These are phyloP conservation scores for Pherbina coryleti DNA, from an alignment of 2,888 invertebrate species.

Conservation along the genomic window DNA sequence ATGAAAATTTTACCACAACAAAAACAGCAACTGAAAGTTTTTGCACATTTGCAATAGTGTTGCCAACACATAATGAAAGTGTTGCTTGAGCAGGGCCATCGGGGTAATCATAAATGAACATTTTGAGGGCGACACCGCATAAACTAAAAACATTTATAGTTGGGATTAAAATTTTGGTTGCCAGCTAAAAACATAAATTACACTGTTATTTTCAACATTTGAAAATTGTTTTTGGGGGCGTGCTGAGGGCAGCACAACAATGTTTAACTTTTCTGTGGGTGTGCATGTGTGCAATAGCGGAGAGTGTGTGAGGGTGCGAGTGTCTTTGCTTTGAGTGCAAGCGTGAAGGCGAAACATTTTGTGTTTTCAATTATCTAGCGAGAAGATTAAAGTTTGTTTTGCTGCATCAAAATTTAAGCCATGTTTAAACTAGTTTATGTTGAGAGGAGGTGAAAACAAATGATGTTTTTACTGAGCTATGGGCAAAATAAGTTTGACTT, in stretches of 20 bases:
- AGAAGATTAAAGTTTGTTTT: slow-evolving; percentile 19
- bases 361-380: slow-evolving; percentile 20
- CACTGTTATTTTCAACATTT: slow-evolving; percentile 13
- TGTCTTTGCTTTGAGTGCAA: not conserved
- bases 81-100: not conserved
- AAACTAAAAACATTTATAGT: slow-evolving; percentile 2
- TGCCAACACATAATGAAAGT: slow-evolving; percentile 8
- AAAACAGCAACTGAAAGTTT: not conserved
- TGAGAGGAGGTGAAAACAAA: not conserved
- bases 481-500: not conserved
- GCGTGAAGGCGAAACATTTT: not conserved
- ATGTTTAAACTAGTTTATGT: not conserved
- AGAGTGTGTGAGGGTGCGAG: not conserved
- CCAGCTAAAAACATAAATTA: slow-evolving; percentile 19
- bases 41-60: not conserved
- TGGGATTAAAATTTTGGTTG: slow-evolving; percentile 19
- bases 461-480: not conserved
- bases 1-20: not conserved
- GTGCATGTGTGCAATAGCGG: not conserved
- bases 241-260: not conserved
- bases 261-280: not conserved
- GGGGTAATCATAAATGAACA: not conserved
- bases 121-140: not conserved
- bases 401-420: not conserved
- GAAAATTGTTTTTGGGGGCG: slow-evolving; percentile 3